Evolutionary conservation across 1,140 invertebrate genomes (phyloP).

Genomic region (Kradibia gibbosae): DNA sequence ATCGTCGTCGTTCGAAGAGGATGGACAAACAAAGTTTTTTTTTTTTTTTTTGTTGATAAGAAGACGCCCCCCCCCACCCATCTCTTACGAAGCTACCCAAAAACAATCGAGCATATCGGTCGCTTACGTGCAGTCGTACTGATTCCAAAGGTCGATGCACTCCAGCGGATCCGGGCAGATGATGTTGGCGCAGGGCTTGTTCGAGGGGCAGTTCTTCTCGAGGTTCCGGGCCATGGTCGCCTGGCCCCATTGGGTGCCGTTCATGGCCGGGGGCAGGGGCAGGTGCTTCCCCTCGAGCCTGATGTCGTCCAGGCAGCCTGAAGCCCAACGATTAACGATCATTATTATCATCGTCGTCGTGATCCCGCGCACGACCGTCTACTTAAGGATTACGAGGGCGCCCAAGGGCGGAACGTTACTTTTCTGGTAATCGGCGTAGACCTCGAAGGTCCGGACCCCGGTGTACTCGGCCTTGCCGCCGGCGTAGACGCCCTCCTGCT

Average conservation of each 20-base stretch:
- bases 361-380: too few relatives aligned
- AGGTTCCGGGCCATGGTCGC: constrained; percentile 93
- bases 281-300: constrained; percentile 93
- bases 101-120: too few relatives aligned
- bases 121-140: constrained; percentile 98
- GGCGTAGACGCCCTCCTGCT: constrained; percentile 94
- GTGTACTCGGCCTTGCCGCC: constrained; percentile 96
- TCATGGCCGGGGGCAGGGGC: constrained; percentile 92
- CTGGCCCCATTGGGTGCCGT: constrained; percentile 94
- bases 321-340: too few relatives aligned
- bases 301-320: constrained; percentile 88
- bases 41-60: too few relatives aligned
- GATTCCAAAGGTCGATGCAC: constrained; percentile 96
- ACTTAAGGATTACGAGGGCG: too few relatives aligned
- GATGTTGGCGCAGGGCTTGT: constrained; percentile 93
- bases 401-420: too few relatives aligned
- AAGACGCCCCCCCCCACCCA: too few relatives aligned
- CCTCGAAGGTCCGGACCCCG: constrained; percentile 91
- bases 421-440: constrained; percentile 96
- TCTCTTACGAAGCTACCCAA: too few relatives aligned
- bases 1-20: too few relatives aligned
- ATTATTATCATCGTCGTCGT: too few relatives aligned
- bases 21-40: neutral
- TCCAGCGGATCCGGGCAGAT: constrained; percentile 94
- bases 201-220: constrained; percentile 91